phyloP scores from a whole-genome alignment of 2,113 vertebrate genomes.

The Ariopsis seemanni region DNA sequence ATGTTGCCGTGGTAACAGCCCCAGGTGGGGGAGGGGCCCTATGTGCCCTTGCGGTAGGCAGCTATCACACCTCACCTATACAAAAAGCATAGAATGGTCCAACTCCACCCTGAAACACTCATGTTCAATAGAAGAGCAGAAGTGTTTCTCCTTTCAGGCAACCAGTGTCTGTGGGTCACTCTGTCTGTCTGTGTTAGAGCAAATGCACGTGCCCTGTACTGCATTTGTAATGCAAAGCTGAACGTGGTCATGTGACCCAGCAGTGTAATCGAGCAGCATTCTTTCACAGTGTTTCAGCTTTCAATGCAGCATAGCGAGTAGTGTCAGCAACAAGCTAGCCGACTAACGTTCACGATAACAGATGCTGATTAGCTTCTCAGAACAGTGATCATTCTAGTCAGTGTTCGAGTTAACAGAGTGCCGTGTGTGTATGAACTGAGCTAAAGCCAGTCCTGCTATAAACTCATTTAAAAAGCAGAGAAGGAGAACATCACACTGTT shows the following conservation, averaged over 20 bases:
- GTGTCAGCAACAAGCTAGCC: not conserved
- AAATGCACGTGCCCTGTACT: not conserved
- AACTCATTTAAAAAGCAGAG: not conserved
- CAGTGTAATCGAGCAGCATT: not conserved
- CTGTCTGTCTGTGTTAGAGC: not conserved
- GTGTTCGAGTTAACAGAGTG: not conserved
- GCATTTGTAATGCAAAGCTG: constrained; percentile 53
- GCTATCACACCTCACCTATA: not conserved
- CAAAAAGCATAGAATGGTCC: not conserved
- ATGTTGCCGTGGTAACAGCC: not conserved
- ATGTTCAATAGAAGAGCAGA: not conserved
- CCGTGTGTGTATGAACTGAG: too few species aligned
- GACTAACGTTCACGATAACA: too few species aligned
- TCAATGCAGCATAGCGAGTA: not conserved
- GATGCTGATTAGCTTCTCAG: not conserved
- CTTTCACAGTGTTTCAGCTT: too few species aligned
- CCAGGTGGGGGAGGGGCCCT: too few species aligned
- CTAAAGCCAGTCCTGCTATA: not conserved
- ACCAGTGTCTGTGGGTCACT: not conserved
- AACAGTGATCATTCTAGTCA: not conserved
- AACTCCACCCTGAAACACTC: not conserved
- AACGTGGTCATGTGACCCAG: constrained; percentile 38
- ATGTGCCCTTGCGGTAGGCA: not conserved
- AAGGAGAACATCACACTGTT: not conserved
- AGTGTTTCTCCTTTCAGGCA: not conserved